Evolutionary conservation across 2,888 invertebrate genomes (phyloP).

Genomic region (Diplolepis rosae): DNA sequence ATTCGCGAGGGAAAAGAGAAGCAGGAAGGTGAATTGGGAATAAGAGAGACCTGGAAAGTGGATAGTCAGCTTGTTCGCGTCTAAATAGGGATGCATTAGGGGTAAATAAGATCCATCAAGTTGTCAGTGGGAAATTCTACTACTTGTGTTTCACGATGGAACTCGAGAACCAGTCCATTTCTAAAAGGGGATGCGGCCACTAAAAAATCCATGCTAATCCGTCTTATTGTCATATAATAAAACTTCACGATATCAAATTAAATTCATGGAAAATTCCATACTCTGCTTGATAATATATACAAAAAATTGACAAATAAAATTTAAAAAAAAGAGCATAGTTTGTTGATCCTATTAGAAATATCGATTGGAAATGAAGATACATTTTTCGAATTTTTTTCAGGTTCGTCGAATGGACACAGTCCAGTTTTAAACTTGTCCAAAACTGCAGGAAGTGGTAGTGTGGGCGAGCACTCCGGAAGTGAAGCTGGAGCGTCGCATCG

Average conservation of each 20-base stretch:
- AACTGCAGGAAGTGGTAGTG: slow-evolving; percentile 87
- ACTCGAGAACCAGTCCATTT: slow-evolving; percentile 9
- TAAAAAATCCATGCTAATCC: neutral
- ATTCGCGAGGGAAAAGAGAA: slow-evolving; percentile 55
- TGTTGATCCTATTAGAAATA: neutral
- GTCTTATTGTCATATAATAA: slow-evolving; percentile 5
- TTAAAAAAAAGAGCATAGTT: neutral
- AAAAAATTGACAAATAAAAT: too few species aligned
- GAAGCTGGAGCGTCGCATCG: slow-evolving; percentile 80
- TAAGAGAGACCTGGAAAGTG: slow-evolving; percentile 55
- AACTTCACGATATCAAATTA: neutral
- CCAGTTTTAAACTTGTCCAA: slow-evolving; percentile 94
- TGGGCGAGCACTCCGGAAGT: slow-evolving; percentile 78
- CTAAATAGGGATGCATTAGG: slow-evolving; percentile 57
- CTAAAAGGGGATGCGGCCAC: neutral
- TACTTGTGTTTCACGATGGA: slow-evolving; percentile 21
- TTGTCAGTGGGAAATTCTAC: slow-evolving; percentile 55
- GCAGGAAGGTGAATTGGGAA: slow-evolving; percentile 46
- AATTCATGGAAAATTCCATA: too few species aligned
- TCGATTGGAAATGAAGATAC: too few species aligned
- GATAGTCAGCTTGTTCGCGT: slow-evolving; percentile 44
- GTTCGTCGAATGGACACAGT: slow-evolving; percentile 92
- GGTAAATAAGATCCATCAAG: slow-evolving; percentile 71
- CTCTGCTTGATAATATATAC: too few species aligned
- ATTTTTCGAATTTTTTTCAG: slow-evolving; percentile 76